Evolutionary conservation across 2,113 vertebrate genomes (phyloP).

Genomic region (Aplodontia rufa): DNA sequence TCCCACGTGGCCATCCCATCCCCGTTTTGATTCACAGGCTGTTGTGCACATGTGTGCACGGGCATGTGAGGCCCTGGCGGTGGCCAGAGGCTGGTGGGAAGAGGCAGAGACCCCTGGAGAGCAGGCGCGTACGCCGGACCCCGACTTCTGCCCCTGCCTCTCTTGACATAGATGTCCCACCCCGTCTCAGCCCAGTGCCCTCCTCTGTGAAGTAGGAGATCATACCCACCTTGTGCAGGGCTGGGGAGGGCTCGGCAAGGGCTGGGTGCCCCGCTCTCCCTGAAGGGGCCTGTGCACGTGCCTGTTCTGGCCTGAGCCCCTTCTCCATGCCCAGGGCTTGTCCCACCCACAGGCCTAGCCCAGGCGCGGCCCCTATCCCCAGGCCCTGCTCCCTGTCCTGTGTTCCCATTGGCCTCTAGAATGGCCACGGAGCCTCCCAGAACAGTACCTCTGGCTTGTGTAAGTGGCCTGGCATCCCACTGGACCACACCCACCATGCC

Average conservation of each 20-base stretch:
- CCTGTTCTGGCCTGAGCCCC: neutral
- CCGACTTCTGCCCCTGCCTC: neutral
- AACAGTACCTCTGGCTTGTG: neutral
- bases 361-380: neutral
- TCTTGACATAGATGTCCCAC: neutral
- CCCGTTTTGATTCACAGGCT: fast-evolving
- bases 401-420: fast-evolving
- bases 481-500: fast-evolving
- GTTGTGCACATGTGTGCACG: fast-evolving
- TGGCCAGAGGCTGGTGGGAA: neutral
- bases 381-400: fast-evolving
- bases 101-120: neutral
- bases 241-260: neutral
- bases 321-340: fast-evolving
- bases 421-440: fast-evolving
- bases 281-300: fast-evolving
- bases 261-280: neutral
- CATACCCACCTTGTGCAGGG: no score
- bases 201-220: neutral
- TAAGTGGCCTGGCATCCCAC: neutral
- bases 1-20: fast-evolving
- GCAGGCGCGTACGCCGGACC: fast-evolving
- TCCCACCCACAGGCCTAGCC: neutral
- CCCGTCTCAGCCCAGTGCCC: neutral
- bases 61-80: fast-evolving